Percentiles rank a stretch among this genome's conserved stretches.
Evolutionary conservation across 2,113 vertebrate genomes (phyloP).

Genomic region (Uropsilus gracilis): DNA sequence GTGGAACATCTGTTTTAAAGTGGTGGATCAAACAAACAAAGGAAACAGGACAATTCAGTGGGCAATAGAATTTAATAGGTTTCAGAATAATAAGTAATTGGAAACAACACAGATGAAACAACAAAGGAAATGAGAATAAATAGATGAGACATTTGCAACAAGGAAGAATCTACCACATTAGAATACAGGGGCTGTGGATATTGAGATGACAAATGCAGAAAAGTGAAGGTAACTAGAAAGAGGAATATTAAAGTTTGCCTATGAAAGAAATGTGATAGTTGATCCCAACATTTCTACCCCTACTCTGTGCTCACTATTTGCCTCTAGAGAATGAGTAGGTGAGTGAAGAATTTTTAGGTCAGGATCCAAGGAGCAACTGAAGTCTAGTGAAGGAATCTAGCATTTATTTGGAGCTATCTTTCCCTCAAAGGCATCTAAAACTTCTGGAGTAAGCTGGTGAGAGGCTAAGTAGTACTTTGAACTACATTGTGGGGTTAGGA

Average conservation of each 20-base stretch:
- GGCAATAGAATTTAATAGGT: background rate
- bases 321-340: background rate
- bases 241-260: background rate
- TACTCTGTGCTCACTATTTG: background rate
- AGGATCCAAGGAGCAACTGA: background rate
- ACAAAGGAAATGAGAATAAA: conserved; percentile 13
- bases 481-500: background rate
- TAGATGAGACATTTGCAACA: background rate
- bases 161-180: background rate
- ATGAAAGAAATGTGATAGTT: background rate
- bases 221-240: background rate
- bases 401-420: background rate
- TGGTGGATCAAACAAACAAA: background rate
- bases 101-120: background rate
- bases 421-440: background rate
- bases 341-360: background rate
- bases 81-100: background rate
- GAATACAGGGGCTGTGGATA: background rate
- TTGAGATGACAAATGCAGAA: background rate
- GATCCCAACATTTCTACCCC: background rate
- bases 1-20: background rate
- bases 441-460: background rate
- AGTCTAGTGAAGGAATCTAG: background rate
- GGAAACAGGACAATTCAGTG: background rate
- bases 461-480: background rate